Base-by-base conservation (phyloP, 30 jellyfish, hydroid and myxozoan species). In the Pelagia noctiluca region DNA sequence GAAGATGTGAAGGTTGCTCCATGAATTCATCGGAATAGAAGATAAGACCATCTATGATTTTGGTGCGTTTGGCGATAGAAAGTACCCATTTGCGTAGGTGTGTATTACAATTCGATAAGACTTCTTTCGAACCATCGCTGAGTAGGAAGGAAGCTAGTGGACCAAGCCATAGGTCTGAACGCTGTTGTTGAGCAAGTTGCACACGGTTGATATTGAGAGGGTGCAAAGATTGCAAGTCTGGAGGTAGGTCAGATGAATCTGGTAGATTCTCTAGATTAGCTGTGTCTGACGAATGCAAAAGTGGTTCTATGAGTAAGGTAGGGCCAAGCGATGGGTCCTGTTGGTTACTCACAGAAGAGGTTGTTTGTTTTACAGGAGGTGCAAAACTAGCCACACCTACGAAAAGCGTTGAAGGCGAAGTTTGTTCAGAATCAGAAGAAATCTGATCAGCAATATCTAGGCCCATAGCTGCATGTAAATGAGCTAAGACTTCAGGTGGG, bases 11-110 rank as follows among this genome's bases (percentile, higher is more conserved):
- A 11, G 63, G 22, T 29, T 50, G 63, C 16, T 26, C 7, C 88
- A 76, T 76, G 37, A 76, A 76, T 76, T 76, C 87, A 31, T 76
- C 87, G 13, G 87, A 76, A 35, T 76, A 76, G 50, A 29, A 76
- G 2, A 48, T 35, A 30, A 76, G 46, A 24, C 87, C 87, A 52
- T 76, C 87, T 26, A 52, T 57, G 30, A 76, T 63, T 33, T 76
- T 50, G 78, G 87, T 31, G 36, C 78, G 63, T 36, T 76, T 76
- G 34, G 77, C 63, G 38, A 33, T 42, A 7, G 78, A 28, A 36
- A 53, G 2, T 16, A 76, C 78, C 87, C 78, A 76, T 8, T 35
- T n/a, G 63, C 31, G 31, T 26, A 57, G 24, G 16, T 76, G 50
- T 25, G 21, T 42, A 42, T 35, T 42, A 37, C 11, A 46, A 35